A percentile compares a stretch with the other conserved stretches of the same genome.
phyloP scores from a whole-genome alignment of 2,888 invertebrate genomes.

The Callimorpha dominula region DNA sequence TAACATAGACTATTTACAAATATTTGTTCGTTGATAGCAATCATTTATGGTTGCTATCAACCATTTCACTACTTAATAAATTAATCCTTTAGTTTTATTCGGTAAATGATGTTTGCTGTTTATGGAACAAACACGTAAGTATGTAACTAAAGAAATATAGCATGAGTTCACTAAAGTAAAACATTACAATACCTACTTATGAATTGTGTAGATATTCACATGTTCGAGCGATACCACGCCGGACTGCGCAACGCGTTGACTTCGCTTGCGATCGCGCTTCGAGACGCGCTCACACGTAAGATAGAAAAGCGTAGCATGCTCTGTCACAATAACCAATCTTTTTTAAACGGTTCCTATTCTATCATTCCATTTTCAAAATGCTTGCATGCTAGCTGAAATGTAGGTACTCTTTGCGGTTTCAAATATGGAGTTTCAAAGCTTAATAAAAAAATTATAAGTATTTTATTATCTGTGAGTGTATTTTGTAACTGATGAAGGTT shows the following conservation, averaged over 20 bases:
- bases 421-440: neutral
- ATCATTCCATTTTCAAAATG: constrained; percentile 8
- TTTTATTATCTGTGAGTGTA: neutral
- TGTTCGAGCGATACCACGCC: constrained; percentile 88
- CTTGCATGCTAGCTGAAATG: constrained; percentile 17
- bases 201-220: constrained; percentile 74
- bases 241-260: constrained; percentile 88
- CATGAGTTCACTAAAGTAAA: neutral
- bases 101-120: too few relatives aligned
- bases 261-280: constrained; percentile 88
- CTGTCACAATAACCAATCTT: constrained; percentile 34
- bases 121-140: too few relatives aligned
- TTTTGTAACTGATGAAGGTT: neutral
- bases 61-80: neutral
- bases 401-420: neutral
- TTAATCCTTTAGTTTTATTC: neutral
- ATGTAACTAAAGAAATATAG: neutral
- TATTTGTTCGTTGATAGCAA: neutral
- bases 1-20: neutral
- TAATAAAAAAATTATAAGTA: neutral
- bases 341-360: constrained; percentile 4
- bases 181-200: neutral
- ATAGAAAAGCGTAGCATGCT: constrained; percentile 62
- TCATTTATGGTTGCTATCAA: neutral
- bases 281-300: constrained; percentile 90